Conservation (phyloP, 2,888 invertebrate genomes). For the Eupithecia pulchellata region DNA sequence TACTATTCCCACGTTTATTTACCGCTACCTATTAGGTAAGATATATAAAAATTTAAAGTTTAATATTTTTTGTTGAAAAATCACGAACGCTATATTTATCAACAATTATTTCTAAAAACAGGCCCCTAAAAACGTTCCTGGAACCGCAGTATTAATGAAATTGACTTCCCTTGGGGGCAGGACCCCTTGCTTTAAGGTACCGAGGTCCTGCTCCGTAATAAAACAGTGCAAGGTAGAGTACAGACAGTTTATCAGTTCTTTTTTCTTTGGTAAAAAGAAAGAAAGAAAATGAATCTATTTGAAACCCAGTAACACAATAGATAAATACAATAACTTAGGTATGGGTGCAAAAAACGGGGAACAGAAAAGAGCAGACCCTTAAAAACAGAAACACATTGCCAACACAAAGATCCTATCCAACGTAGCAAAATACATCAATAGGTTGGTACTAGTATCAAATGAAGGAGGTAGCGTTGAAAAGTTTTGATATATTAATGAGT, state of each 20-base stretch:
- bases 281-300: too few relatives aligned
- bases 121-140: constrained; percentile 32
- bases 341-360: too few relatives aligned
- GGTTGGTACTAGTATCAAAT: constrained; percentile 57
- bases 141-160: constrained; percentile 81
- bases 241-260: not conserved
- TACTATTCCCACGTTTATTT: too few relatives aligned
- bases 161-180: constrained; percentile 76
- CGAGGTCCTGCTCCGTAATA: not conserved
- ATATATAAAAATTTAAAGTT: too few relatives aligned
- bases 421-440: not conserved
- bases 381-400: too few relatives aligned
- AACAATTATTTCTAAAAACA: not conserved
- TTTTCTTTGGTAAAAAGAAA: not conserved
- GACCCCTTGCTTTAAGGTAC: constrained; percentile 56
- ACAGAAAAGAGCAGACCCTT: too few relatives aligned
- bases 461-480: constrained; percentile 53
- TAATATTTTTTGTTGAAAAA: not conserved
- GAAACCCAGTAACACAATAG: too few relatives aligned
- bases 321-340: too few relatives aligned
- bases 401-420: not conserved
- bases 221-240: not conserved
- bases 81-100: not conserved
- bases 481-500: constrained; percentile 51
- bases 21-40: too few relatives aligned